Evolutionary conservation across 2,113 vertebrate species (phyloP).

Genomic region (Gavia stellata): DNA sequence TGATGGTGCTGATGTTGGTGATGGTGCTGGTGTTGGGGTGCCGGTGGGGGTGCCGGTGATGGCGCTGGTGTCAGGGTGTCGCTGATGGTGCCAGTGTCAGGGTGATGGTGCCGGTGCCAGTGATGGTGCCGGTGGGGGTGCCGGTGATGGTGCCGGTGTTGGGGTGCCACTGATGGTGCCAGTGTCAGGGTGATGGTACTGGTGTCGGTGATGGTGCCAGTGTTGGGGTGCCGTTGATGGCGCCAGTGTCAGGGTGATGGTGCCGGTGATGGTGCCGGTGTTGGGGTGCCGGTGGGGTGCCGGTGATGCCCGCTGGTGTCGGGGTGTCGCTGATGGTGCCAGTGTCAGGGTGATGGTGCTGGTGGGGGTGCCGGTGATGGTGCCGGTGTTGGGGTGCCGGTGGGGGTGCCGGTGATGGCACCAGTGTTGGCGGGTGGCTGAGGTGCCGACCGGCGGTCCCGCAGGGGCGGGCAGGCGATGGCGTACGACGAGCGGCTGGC

Average conservation of each 20-base stretch:
- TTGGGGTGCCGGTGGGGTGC: no score
- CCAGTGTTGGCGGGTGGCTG: neutral
- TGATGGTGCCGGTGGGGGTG: neutral
- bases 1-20: neutral
- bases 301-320: neutral
- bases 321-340: no score
- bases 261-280: neutral
- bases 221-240: neutral
- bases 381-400: neutral
- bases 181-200: neutral
- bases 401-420: neutral
- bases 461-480: slow-evolving; percentile 78
- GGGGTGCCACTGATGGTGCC: no score
- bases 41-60: neutral
- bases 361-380: neutral
- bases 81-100: neutral
- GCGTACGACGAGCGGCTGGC: slow-evolving; percentile 89
- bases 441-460: neutral
- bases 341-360: neutral
- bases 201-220: no score
- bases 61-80: neutral
- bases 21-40: no score
- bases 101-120: neutral
- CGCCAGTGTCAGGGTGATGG: neutral
- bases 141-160: no score